Base-by-base conservation (phyloP, 1,140 invertebrate species). In the Drosophila pseudoobscura region DNA sequence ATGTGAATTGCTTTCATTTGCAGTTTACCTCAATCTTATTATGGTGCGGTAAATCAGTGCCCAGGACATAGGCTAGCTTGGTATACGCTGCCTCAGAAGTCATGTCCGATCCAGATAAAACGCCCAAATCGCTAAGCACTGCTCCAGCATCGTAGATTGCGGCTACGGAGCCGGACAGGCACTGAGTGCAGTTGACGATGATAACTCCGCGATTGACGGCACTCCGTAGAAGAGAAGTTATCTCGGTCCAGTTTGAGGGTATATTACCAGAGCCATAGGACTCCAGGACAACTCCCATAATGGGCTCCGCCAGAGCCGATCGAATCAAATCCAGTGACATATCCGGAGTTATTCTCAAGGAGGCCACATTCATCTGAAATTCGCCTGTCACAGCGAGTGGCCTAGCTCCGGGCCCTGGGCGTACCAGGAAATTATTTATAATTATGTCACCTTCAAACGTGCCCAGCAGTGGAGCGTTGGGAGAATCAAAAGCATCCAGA, bases 261-360 rank as follows among this genome's bases (percentile, higher is more conserved):
- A 98, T 94, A 89, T 99, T 99, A 0, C 98, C 98, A 0, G 96
- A 94, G 6, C 98, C 98, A 80, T 98, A 99, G 0, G 96, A 97
- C 92, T 99, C 97, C 11, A 99, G 91, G 0, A 99, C 96, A 2
- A 99, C 95, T 89, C 93, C 98, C 80, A 96, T 93, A 46, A 97
- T 96, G 0, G 97, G 97, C 4, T 96, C 94, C 69, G 95, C 94
- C 22, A 98, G 92, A 87, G 98, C 97, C 0, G 96, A 95, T 61
- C 93, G 93, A 6, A 98, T 95, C 7, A 96, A 95, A 59, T 95
- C 93, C 9, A 93, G 92, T 11, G 96, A 96, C 69, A 99, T 98
- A 69, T 96, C 97, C 0, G 98, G 98, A 91, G 98, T 98, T 72
- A 99, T 93, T 13, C 97, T 93, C 8, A 99, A 90, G 6, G 98